Conservation (phyloP, 2,113 vertebrate genomes). For the Pycnonotus jocosus region DNA sequence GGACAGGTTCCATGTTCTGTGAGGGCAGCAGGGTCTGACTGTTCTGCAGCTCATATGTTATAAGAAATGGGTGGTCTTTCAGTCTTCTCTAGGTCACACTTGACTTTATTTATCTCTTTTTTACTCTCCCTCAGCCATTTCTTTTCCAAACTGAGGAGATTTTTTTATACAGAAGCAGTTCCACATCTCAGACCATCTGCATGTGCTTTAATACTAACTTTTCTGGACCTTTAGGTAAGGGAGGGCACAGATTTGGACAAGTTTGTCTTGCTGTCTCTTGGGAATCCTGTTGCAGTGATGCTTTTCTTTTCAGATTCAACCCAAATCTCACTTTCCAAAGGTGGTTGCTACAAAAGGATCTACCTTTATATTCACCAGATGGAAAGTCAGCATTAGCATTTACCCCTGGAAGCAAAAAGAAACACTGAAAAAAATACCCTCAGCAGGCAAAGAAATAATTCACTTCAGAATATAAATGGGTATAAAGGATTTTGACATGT, state of each 20-base stretch:
- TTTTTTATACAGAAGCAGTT: not conserved
- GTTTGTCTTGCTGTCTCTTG: not conserved
- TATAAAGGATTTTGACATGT: not conserved
- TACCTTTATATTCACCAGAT: not conserved
- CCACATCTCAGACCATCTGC: not conserved
- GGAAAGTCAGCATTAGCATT: not conserved
- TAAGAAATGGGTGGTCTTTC: not conserved
- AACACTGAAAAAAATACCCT: not conserved
- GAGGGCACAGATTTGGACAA: not conserved
- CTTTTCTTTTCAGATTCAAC: not conserved
- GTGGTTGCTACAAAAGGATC: not conserved
- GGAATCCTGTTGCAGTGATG: not conserved
- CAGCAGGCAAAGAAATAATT: not conserved
- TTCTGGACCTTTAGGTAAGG: not conserved
- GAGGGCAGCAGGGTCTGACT: not conserved
- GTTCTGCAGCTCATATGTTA: not conserved
- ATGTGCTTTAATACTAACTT: not conserved
- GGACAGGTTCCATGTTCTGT: not conserved
- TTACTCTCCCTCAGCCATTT: not conserved
- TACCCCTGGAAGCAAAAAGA: not conserved
- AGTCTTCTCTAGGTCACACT: not conserved
- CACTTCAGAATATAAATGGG: not conserved
- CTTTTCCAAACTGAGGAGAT: not conserved
- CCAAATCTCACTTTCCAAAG: not conserved
- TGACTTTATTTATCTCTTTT: not conserved